A percentile compares a stretch with the other conserved stretches of the same genome.
Conservation (phyloP, 2,797 vertebrate genomes). For the Oreortyx pictus region DNA sequence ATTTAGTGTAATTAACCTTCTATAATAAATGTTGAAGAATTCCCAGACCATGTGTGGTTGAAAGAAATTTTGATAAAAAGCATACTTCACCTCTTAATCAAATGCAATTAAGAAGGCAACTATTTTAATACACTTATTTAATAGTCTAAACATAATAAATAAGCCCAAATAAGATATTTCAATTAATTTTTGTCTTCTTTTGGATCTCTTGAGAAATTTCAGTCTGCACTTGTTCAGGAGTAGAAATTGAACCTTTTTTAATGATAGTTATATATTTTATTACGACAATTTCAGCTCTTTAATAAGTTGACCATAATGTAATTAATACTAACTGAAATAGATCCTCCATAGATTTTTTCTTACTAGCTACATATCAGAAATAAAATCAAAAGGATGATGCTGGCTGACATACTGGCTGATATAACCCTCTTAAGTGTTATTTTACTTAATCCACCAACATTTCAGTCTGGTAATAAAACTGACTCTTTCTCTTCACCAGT, state of each 20-base stretch:
- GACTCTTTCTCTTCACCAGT: background rate
- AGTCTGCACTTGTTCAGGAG: background rate
- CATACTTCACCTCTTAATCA: slow-evolving; percentile 18
- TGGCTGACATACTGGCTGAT: background rate
- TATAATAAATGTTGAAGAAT: background rate
- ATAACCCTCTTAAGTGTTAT: background rate
- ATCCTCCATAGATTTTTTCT: background rate
- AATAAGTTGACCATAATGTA: fast-evolving
- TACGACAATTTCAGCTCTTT: background rate
- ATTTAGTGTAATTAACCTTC: background rate
- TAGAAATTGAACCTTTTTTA: background rate
- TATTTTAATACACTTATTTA: background rate
- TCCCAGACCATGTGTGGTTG: background rate
- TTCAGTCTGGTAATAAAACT: background rate
- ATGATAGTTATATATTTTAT: background rate
- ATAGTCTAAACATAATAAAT: background rate
- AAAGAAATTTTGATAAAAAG: slow-evolving; percentile 32
- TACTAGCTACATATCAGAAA: background rate
- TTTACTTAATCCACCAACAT: background rate
- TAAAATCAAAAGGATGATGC: background rate
- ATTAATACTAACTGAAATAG: background rate
- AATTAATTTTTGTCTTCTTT: background rate
- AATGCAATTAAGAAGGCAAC: background rate
- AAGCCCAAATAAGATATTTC: background rate
- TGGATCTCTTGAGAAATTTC: background rate